Conservation (phyloP, 1,140 invertebrate species). For the Agraylea sexmaculata region DNA sequence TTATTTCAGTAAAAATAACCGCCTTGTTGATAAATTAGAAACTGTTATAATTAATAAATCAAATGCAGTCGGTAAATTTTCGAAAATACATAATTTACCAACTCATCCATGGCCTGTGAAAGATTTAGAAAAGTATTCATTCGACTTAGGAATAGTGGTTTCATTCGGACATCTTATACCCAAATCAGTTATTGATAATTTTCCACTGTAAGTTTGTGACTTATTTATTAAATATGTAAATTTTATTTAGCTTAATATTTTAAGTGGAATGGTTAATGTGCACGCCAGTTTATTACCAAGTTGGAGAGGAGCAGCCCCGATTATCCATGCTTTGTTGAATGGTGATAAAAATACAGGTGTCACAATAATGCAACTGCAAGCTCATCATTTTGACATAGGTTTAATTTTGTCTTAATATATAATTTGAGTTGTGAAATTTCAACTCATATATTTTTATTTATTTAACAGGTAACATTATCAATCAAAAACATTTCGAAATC, state of each 20-base stretch:
- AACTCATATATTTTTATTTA: slow-evolving; percentile 2
- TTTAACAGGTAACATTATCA: slow-evolving; percentile 49
- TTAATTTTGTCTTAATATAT: slow-evolving; percentile 24
- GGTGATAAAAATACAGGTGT: slow-evolving; percentile 76
- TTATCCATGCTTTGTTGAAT: slow-evolving; percentile 62
- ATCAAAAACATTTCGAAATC: slow-evolving; percentile 51
- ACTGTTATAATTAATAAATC: slow-evolving; percentile 44
- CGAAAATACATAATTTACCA: slow-evolving; percentile 34
- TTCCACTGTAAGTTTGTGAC: slow-evolving; percentile 45
- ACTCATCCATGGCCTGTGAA: slow-evolving; percentile 46
- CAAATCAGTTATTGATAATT: slow-evolving; percentile 44
- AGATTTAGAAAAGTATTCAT: slow-evolving; percentile 26
- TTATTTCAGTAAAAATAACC: slow-evolving; percentile 26
- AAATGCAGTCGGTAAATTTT: slow-evolving; percentile 44
- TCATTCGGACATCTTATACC: slow-evolving; percentile 65
- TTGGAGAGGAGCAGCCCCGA: slow-evolving; percentile 86
- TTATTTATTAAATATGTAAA: slow-evolving; percentile 7
- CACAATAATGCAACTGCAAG: slow-evolving; percentile 78
- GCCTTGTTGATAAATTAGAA: slow-evolving; percentile 37
- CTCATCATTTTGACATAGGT: slow-evolving; percentile 80
- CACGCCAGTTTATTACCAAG: slow-evolving; percentile 84
- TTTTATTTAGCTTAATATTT: slow-evolving; percentile 21
- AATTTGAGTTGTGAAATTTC: background rate
- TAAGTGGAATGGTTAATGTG: slow-evolving; percentile 82
- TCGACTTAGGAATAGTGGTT: slow-evolving; percentile 56